Evolutionary conservation across 1,140 invertebrate species (phyloP), one percentile per base, ranked within the genome.

Genomic region (Drosophila hydei): DNA sequence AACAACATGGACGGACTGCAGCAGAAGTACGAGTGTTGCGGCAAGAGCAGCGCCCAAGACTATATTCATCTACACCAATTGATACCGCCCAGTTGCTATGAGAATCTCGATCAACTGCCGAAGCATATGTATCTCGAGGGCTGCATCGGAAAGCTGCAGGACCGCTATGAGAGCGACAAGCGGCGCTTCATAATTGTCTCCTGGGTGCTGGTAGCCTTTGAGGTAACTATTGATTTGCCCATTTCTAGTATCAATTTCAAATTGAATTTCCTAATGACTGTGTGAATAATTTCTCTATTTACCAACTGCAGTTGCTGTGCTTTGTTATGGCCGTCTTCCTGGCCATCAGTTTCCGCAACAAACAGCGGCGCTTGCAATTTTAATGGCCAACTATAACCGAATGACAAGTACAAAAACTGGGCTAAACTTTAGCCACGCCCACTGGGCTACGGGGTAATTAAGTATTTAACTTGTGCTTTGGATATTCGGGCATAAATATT

Each of bases 291-390:
- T 40, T n/a, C 0, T 14, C 38, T 12, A 3, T 40, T 4, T 33
- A 38, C 67, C 45, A 38, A 23, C 62, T 62, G 7, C 79, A 91
- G 89, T 47, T 91, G 42, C 30, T 89, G 25, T 87, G 85, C 64
- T 89, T 72, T 27, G 71, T 50, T 11, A 21, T 88, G 51, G 81
- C 84, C 36, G 65, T 88, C 5, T 77, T 80, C 47, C 59, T 91
- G 60, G 81, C 74, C 55, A 84, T 91, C 8, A 91, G 78, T 71
- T 89, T 91, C 78, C 83, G 80, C 30, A 91, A 91, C 54, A 91
- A 91, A 50, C 89, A 90, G 69, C 62, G 89, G 21, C 89, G 89
- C 42, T 69, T 91, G 89, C 81, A 91, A 61, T 91, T 91, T 70
- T 91, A 91, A 74, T 72, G 55, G 43, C 21, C 50, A 14, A 40